Conservation (phyloP, 2,113 vertebrate species). For the Toxotes chatareus region DNA sequence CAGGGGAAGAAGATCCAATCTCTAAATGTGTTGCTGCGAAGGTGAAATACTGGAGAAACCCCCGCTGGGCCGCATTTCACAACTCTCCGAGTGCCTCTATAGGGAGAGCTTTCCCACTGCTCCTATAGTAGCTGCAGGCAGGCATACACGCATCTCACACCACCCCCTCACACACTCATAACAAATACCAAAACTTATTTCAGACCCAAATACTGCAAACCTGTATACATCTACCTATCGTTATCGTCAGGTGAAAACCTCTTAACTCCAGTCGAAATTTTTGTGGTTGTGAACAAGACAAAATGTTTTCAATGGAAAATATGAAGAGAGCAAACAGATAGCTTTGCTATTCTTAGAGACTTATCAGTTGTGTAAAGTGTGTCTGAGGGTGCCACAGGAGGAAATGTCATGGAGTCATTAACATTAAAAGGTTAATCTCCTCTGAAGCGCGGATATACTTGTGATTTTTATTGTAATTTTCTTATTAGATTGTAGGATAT, state of each 20-base stretch:
- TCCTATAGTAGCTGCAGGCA: conserved; percentile 46
- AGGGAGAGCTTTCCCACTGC: conserved; percentile 41
- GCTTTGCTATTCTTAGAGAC: background rate
- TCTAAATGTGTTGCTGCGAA: conserved; percentile 47
- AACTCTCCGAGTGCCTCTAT: conserved; percentile 43
- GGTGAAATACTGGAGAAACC: conserved; percentile 41
- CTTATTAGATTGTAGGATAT: background rate
- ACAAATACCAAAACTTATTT: background rate
- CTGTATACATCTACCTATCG: background rate
- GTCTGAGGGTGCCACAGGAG: background rate
- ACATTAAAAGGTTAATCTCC: background rate
- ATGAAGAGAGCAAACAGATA: background rate
- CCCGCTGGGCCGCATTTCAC: conserved; percentile 61
- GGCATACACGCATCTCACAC: conserved; percentile 39
- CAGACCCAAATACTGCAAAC: background rate
- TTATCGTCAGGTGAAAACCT: background rate
- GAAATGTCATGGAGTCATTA: background rate
- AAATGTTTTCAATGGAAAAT: background rate
- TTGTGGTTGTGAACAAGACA: background rate
- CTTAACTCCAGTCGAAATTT: background rate
- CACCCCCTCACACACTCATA: conserved; percentile 35
- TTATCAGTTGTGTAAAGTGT: background rate
- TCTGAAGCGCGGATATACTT: background rate
- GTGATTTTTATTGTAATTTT: background rate
- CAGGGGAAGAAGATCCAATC: conserved; percentile 50